Evolutionary conservation across 1,140 invertebrate genomes (phyloP), one percentile per base, ranked within the genome.

Genomic region (Dreissena rostriformis): DNA sequence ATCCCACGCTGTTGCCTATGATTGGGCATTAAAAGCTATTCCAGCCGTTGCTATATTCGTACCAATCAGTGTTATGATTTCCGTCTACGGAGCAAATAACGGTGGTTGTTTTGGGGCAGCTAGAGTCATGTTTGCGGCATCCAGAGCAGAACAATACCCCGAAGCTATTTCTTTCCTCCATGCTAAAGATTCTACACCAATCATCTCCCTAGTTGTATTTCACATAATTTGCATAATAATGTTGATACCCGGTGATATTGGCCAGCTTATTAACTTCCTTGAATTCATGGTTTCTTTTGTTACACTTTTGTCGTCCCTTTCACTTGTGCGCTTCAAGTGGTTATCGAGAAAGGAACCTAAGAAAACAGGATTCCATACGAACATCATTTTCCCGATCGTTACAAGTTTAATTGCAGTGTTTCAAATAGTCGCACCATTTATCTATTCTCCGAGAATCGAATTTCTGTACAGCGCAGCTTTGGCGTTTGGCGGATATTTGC

Each of bases 1-100:
- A n/a, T 93, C 92, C 0, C 87, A 90, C 75, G 94, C 94, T 29
- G 93, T 94, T 11, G 94, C 94, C 19, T 97, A 99, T 91, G 96
- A 72, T 52, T 81, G 79, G 79, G 67, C 68, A 6, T 49, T 81
- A 26, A 73, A 81, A 17, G 51, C 15, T 28, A 49, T 81, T 15
- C 28, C 17, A 15, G n/a, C 53, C 14, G 79, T 39, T 7, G 79
- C 67, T 7, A 52, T 71, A n/a, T n/a, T 73, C 17, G 61, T 81
- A 12, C 79, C 67, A 0, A 51, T 81, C n/a, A 49, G 79, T 39
- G 79, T 73, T 22, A 29, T 81, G 49, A 39, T 57, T 12, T 81
- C 79, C 17, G 67, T 81, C 1, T 81, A 81, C 39, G 79, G 79
- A 7, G 14, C 79, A 12, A 61, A 39, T 52, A 81, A 81, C 53